phyloP scores from a whole-genome alignment of 2,797 vertebrate genomes.

The Thamnophis elegans region DNA sequence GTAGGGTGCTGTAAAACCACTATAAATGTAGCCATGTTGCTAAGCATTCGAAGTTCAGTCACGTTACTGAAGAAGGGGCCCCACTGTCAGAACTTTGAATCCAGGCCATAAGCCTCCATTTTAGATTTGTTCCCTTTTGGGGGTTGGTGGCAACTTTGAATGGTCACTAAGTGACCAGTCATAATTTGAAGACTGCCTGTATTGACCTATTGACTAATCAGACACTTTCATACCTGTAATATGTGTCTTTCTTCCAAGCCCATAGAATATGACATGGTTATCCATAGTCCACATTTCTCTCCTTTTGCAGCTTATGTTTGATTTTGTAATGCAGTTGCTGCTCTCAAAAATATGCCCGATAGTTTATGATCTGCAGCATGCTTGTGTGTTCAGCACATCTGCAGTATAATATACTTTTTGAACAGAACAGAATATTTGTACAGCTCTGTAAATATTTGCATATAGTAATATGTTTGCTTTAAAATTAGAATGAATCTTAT shows the following conservation, averaged over 20 bases:
- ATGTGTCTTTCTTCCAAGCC: neutral
- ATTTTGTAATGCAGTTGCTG: neutral
- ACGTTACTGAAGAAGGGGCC: neutral
- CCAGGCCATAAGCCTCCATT: neutral
- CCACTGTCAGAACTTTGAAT: neutral
- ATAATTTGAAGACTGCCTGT: neutral
- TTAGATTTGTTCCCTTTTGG: neutral
- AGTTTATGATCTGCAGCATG: neutral
- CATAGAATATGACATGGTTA: neutral
- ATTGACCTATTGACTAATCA: neutral
- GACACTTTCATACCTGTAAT: neutral
- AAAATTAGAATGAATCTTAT: slow-evolving; percentile 25
- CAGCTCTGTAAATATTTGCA: neutral
- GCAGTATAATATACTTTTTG: slow-evolving; percentile 4
- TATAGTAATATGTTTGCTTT: slow-evolving; percentile 8
- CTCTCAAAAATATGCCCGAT: neutral
- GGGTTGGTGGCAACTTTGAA: neutral
- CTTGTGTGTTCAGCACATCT: neutral
- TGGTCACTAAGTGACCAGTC: neutral
- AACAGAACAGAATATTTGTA: neutral
- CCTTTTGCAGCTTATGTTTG: neutral
- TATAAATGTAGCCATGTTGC: neutral
- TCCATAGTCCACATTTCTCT: neutral
- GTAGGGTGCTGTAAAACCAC: neutral
- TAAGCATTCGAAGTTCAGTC: neutral